phyloP scores from a whole-genome alignment of 2,888 invertebrate genomes.

The Cynaeus angustus region DNA sequence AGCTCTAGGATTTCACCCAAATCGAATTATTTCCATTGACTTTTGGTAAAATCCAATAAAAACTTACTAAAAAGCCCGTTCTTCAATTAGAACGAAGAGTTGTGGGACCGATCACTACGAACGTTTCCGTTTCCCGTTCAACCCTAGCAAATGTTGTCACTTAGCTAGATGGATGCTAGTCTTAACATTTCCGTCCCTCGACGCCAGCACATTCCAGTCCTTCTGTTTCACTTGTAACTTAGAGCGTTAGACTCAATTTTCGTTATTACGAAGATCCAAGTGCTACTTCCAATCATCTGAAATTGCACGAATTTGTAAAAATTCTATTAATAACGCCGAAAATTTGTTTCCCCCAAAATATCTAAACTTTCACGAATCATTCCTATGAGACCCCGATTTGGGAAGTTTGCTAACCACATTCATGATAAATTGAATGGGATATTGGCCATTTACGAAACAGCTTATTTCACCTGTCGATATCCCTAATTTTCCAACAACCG shows the following conservation, averaged over 20 bases:
- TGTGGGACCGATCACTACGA: constrained; percentile 27
- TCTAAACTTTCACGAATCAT: constrained; percentile 37
- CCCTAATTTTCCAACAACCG: constrained; percentile 56
- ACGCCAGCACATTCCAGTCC: constrained; percentile 47
- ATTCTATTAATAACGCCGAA: constrained; percentile 5
- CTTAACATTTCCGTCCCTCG: constrained; percentile 52
- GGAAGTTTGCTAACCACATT: constrained; percentile 46
- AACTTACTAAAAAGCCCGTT: constrained; percentile 21
- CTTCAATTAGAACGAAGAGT: constrained; percentile 28
- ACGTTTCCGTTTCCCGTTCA: constrained; percentile 37
- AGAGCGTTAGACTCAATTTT: constrained; percentile 40
- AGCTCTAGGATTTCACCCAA: too few species aligned
- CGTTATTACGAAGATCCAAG: constrained; percentile 37
- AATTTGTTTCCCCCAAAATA: constrained; percentile 23
- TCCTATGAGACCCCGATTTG: constrained; percentile 29
- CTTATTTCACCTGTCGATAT: constrained; percentile 60
- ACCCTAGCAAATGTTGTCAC: constrained; percentile 53
- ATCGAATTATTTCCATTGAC: too few species aligned
- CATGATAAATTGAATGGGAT: constrained; percentile 58
- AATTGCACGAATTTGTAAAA: too few species aligned
- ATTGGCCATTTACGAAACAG: constrained; percentile 59
- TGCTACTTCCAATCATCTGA: constrained; percentile 39
- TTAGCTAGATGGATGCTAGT: constrained; percentile 55
- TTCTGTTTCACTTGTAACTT: constrained; percentile 42
- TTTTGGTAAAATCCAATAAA: constrained; percentile 7